These are phyloP conservation scores for Agriopis marginaria DNA, from an alignment of 2,888 invertebrate genomes.

Conservation along the genomic window DNA sequence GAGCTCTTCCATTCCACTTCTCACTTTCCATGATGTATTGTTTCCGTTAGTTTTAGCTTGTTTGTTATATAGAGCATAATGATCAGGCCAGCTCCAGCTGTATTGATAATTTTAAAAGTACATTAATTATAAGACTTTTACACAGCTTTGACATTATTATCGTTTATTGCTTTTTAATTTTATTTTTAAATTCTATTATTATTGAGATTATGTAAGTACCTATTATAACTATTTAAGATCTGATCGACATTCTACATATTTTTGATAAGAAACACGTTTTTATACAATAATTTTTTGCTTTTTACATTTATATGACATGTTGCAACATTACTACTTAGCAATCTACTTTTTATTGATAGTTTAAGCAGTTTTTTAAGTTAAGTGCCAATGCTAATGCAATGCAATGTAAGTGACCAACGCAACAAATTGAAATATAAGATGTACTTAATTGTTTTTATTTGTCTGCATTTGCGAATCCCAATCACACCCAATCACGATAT, in stretches of 20 bases:
- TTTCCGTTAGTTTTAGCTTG: slow-evolving; percentile 13
- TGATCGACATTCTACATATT: slow-evolving; percentile 43
- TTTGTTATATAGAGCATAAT: slow-evolving; percentile 2
- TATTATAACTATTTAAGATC: slow-evolving; percentile 37
- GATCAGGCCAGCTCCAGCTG: background rate
- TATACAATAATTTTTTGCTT: slow-evolving; percentile 38
- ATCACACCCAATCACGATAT: background rate
- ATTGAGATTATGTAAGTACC: slow-evolving; percentile 40
- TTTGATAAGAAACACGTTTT: slow-evolving; percentile 44
- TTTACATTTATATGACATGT: slow-evolving; percentile 23
- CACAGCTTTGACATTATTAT: slow-evolving; percentile 48
- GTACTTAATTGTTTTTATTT: slow-evolving; percentile 30
- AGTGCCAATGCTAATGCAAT: slow-evolving; percentile 31
- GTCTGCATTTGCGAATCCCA: background rate
- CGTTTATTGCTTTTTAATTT: slow-evolving; percentile 42
- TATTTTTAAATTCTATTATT: slow-evolving; percentile 28
- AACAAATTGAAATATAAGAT: slow-evolving; percentile 35
- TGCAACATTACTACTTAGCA: slow-evolving; percentile 18
- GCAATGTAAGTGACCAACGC: slow-evolving; percentile 22
- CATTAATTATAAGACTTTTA: slow-evolving; percentile 22
- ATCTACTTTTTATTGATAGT: slow-evolving; percentile 16
- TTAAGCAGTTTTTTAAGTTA: slow-evolving; percentile 29
- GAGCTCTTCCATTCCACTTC: slow-evolving; percentile 53
- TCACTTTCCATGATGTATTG: slow-evolving; percentile 11
- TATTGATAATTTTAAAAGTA: slow-evolving; percentile 9